These are phyloP conservation scores for Acrocephalus scirpaceus DNA, from an alignment of 2,797 vertebrate species.

Conservation along the genomic window DNA sequence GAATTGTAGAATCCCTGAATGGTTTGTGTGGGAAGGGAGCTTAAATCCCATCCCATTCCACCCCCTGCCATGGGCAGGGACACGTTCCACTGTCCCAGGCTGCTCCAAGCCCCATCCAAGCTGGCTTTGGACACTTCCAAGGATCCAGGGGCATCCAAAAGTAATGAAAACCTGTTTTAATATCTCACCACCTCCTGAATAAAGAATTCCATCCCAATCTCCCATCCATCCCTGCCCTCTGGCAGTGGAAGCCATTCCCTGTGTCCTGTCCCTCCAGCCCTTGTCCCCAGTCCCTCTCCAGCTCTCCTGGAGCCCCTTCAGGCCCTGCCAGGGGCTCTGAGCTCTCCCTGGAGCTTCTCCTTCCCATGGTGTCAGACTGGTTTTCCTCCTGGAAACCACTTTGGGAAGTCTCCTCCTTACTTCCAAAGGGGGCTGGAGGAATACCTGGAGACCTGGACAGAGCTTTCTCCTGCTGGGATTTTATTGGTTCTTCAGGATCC, in stretches of 20 bases:
- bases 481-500: not conserved
- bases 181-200: not conserved
- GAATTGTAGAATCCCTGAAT: rapidly evolving
- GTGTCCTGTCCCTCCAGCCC: not conserved
- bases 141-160: not conserved
- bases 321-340: not conserved
- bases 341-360: not conserved
- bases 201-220: not conserved
- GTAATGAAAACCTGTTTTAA: not conserved
- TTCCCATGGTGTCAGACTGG: not conserved
- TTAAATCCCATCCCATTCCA: rapidly evolving
- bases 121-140: not conserved
- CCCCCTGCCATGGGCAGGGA: not conserved
- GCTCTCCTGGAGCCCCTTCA: not conserved
- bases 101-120: not conserved
- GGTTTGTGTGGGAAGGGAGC: not conserved
- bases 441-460: not conserved
- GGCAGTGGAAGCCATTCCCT: not conserved
- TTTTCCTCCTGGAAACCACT: not conserved
- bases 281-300: not conserved
- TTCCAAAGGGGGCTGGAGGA: not conserved
- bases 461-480: not conserved
- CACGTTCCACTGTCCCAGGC: rapidly evolving
- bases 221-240: not conserved
- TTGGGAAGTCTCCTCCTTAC: not conserved